These are phyloP conservation scores for Sphenodon punctatus DNA, from an alignment of 2,797 vertebrate species.

Conservation along the genomic window DNA sequence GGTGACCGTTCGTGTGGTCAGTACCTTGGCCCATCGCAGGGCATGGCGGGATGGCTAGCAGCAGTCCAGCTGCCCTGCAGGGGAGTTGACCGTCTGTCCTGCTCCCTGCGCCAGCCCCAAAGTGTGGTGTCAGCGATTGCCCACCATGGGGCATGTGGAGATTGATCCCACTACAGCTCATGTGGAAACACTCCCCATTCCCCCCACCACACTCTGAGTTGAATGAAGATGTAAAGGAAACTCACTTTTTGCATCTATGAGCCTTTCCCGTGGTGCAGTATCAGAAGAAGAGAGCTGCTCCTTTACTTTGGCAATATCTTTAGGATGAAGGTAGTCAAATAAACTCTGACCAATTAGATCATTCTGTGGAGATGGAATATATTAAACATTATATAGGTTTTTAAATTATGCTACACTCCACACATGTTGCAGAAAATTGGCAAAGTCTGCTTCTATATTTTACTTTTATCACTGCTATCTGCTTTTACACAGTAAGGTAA, in stretches of 20 bases:
- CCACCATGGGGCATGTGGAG: too few relatives aligned
- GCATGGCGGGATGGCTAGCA: too few relatives aligned
- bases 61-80: too few relatives aligned
- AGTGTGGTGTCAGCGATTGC: too few relatives aligned
- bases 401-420: background rate
- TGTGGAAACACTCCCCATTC: too few relatives aligned
- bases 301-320: slow-evolving; percentile 99
- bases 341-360: slow-evolving; percentile 98
- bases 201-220: too few relatives aligned
- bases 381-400: slow-evolving; percentile 17
- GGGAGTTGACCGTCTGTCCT: too few relatives aligned
- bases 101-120: too few relatives aligned
- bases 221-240: background rate
- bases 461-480: background rate
- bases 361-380: slow-evolving; percentile 80
- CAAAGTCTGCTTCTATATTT: background rate
- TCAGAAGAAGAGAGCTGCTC: slow-evolving; percentile 98
- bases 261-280: slow-evolving; percentile 92
- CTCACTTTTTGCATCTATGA: slow-evolving; percentile 98
- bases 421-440: background rate
- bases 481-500: background rate
- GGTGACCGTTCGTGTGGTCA: too few relatives aligned
- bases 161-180: too few relatives aligned
- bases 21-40: too few relatives aligned
- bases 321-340: slow-evolving; percentile 98